phyloP scores from a whole-genome alignment of 2,888 invertebrate genomes.

The Microdon myrmicae region DNA sequence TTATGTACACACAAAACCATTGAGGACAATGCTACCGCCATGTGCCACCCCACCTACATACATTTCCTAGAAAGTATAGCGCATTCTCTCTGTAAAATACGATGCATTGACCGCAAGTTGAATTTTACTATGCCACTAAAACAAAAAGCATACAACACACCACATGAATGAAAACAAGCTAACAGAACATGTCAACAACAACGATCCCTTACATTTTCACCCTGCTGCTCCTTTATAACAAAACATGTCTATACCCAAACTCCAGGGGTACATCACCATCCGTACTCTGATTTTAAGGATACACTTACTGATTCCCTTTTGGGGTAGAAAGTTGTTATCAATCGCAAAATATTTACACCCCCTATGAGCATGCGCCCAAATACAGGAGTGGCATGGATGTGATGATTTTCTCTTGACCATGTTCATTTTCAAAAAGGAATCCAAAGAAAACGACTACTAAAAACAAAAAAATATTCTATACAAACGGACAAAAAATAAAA shows the following conservation, averaged over 20 bases:
- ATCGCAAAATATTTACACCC: slow-evolving; percentile 33
- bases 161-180: slow-evolving; percentile 22
- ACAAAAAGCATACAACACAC: neutral
- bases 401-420: slow-evolving; percentile 1
- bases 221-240: slow-evolving; percentile 1
- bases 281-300: neutral
- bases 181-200: slow-evolving; percentile 14
- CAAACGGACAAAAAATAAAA: no score
- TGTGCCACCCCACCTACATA: slow-evolving; percentile 5
- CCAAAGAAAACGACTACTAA: no score
- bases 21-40: neutral
- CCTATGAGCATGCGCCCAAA: slow-evolving; percentile 24
- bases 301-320: slow-evolving; percentile 4
- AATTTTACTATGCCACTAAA: neutral
- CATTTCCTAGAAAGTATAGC: neutral
- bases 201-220: slow-evolving; percentile 6
- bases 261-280: slow-evolving; percentile 11
- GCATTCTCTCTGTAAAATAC: slow-evolving; percentile 9
- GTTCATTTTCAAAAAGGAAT: no score
- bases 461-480: no score
- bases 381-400: slow-evolving; percentile 20
- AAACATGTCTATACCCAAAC: no score
- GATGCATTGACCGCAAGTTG: slow-evolving; percentile 11
- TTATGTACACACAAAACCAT: neutral
- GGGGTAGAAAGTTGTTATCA: slow-evolving; percentile 28